Base-by-base conservation (phyloP, 2,888 invertebrate genomes). In the Thalpophila matura region DNA sequence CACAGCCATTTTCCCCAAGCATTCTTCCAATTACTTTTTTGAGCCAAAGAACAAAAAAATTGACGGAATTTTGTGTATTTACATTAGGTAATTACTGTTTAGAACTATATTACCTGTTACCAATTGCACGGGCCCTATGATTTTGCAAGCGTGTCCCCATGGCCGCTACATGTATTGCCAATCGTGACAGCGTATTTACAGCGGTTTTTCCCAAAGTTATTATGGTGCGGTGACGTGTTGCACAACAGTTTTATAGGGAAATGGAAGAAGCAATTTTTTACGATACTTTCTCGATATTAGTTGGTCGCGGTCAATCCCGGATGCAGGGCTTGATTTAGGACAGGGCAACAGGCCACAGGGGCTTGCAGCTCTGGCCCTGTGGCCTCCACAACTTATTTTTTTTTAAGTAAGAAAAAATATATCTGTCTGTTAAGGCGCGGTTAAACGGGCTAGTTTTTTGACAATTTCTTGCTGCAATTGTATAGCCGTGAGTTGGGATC, bases 121-220 rank as follows among this genome's bases (percentile, higher is more conserved):
- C 78, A 80, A 74, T 80, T 77, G 73, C 69, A 54, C 68, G 45
- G 74, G 29, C 67, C 65, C 50, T 61, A 72, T 47, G 60, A 75
- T 64, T 78, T 76, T 71, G 64, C 58, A 79, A 74, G 79, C 82
- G 74, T 76, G 75, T 72, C 69, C 68, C 71, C 82, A 86, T 85
- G 86, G 84, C 80, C 76, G 84, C 88, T 89, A 90, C 84, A 84
- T 82, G 83, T 86, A 74, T 81, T 75, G 81, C 78, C 82, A 79
- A 79, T 83, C 76, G 27, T 64, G 54, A 77, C 66, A 82, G 84
- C 82, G 38, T 91, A 91, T 92, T 81, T 92, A 92, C 92, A 92
- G 91, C 91, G 56, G 37, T 73, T 74, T 69, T 66, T 54, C 20
- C 40, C n/a, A n/a, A n/a, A 2, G 20, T 4, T 22, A 14, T 22